Evolutionary conservation across 2,113 vertebrate species (phyloP), one percentile per base, ranked within the genome.

Genomic region (Caloenas nicobarica): DNA sequence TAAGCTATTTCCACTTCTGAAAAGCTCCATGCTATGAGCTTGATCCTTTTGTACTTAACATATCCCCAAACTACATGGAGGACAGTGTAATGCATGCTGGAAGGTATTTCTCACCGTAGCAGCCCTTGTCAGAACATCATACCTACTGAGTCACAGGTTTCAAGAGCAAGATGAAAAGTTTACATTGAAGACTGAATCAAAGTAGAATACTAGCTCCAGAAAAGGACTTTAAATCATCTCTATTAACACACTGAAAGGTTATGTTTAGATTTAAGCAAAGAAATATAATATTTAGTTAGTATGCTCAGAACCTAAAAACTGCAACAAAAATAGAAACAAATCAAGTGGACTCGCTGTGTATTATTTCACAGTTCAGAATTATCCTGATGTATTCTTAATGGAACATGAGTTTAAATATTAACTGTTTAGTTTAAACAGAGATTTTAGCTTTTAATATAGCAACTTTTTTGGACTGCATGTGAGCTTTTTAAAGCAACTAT

Each of bases 111-210:
- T 87, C 22, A 40, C 73, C 7, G 5, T 28, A 53, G 69, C 21
- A 66, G 14, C 15, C 29, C 26, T 40, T 51, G 38, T 50, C 46
- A 61, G 76, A 83, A 42, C 19, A 26, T 73, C 1, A 1, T 13
- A 6, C 22, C 26, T 33, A 36, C 16, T 0, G 1, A 24, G 25
- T 6, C 28, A 71, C 0, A 0, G 15, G 8, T 51, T 78, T 81
- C 38, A 74, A 60, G 64, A 54, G 40, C 29, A 48, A 81, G 17
- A 33, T 40, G 22, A 81, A 48, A 86, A 86, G 4, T 83, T 88
- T 78, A 31, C 29, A 8, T 16, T 76, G n/a, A 95, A 71, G 24
- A 46, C 17, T 57, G 38, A 24, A 73, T 42, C 22, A 88, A 48
- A 90, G 28, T 34, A 77, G 80, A 79, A 74, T 71, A 3, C 12